Evolutionary conservation across 2,888 invertebrate genomes (phyloP), one percentile per base, ranked within the genome.

Genomic region (Cataglyphis albicans): DNA sequence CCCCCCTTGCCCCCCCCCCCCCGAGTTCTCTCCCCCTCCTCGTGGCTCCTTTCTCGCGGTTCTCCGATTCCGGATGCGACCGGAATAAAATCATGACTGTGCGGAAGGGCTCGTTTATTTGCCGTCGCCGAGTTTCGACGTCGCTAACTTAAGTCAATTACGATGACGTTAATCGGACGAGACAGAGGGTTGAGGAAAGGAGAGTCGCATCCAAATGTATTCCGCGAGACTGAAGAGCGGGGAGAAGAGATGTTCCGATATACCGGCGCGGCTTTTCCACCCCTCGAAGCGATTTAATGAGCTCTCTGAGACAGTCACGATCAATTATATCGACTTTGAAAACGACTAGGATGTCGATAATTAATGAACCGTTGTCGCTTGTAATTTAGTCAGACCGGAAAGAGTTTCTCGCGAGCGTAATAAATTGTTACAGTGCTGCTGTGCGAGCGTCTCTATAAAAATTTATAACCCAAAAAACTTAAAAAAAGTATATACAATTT

Each of bases 71-170:
- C 48, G 35, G 21, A 55, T 21, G 64, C 82, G 74, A 78, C 15
- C 18, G 44, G 64, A 75, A 74, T 65, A 74, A 78, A 81, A 73
- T 75, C 57, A 59, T 55, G 52, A 18, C 52, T 25, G 67, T 75
- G 63, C 82, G 70, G 74, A 78, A 52, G 74, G 32, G 61, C 44
- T 70, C 61, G 82, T 73, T 72, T 76, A 70, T 84, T 76, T 82
- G 59, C 29, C 38, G 52, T 25, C 29, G 15, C 38, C 21, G 68
- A 83, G 81, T 86, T 75, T 35, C 74, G 61, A 44, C 65, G 67
- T 59, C 32, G 32, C 48, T 25, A 41, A 70, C 81, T 81, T 64
- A 41, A 70, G 76, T 80, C 32, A 72, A 44, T 38, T 57, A 64
- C 52, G n/a, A n/a, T 52, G 29, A 81, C 81, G 76, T 81, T 68